Conservation (phyloP, 2,797 vertebrate species). For the Sebastes taczanowskii region DNA sequence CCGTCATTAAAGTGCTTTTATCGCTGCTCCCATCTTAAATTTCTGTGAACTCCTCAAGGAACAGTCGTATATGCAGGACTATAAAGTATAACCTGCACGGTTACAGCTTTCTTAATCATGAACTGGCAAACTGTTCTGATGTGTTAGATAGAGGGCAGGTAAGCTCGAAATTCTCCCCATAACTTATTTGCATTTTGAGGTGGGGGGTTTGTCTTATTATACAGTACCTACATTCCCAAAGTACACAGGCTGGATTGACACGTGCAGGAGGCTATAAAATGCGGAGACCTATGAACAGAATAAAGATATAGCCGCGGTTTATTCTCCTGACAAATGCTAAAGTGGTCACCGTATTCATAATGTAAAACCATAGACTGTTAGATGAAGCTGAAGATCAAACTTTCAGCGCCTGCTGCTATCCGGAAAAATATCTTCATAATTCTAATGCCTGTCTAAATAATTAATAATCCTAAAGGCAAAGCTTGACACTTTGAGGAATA, state of each 20-base stretch:
- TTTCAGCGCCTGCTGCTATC: neutral
- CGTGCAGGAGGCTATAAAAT: neutral
- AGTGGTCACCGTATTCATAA: neutral
- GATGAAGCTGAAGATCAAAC: neutral
- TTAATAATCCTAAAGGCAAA: neutral
- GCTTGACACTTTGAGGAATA: neutral
- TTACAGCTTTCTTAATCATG: slow-evolving; percentile 74
- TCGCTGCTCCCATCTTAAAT: slow-evolving; percentile 74
- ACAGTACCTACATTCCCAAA: neutral
- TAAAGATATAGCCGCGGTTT: neutral
- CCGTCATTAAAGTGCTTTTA: slow-evolving; percentile 82
- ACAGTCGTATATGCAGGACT: slow-evolving; percentile 68
- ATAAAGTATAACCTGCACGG: slow-evolving; percentile 82
- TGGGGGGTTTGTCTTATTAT: neutral
- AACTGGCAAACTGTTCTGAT: slow-evolving; percentile 67
- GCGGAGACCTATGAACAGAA: neutral
- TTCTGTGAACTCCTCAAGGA: slow-evolving; percentile 79
- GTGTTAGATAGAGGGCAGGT: slow-evolving; percentile 39
- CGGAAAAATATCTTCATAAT: neutral
- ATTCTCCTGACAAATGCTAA: neutral
- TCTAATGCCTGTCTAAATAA: neutral
- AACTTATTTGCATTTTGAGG: slow-evolving; percentile 26
- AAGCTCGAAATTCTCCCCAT: slow-evolving; percentile 6
- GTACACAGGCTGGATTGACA: neutral
- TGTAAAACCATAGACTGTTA: neutral